A percentile compares a stretch with the other conserved stretches of the same genome.
phyloP scores from a whole-genome alignment of 1,140 invertebrate genomes.

The Meloidogyne chitwoodi region DNA sequence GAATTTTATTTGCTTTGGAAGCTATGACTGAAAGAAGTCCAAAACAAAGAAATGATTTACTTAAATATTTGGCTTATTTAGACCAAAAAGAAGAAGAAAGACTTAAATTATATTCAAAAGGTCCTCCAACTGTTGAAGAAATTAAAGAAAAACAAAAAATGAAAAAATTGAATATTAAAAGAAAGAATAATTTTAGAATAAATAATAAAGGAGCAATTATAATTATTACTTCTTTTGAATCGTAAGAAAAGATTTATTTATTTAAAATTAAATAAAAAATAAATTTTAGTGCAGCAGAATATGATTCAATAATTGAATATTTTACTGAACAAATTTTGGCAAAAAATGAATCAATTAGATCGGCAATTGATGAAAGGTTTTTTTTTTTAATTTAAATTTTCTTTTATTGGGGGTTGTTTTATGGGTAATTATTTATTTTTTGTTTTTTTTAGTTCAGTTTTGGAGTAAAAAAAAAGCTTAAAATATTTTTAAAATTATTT shows the following conservation, averaged over 20 bases:
- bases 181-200: not conserved
- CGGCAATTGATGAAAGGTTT: constrained; percentile 9
- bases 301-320: constrained; percentile 25
- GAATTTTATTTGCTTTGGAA: constrained; percentile 37
- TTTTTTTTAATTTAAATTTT: not conserved
- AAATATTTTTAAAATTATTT: not conserved
- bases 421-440: not conserved
- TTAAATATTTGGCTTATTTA: not conserved
- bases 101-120: not conserved
- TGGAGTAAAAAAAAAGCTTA: too few relatives aligned
- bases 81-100: not conserved
- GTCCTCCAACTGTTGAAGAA: not conserved
- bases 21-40: constrained; percentile 22
- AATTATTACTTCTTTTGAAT: constrained; percentile 25
- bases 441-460: not conserved
- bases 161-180: not conserved
- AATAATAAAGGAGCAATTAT: constrained; percentile 34
- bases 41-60: constrained; percentile 16
- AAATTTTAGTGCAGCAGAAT: constrained; percentile 8
- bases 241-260: constrained; percentile 8
- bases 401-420: not conserved
- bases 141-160: not conserved
- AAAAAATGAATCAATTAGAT: constrained; percentile 25
- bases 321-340: constrained; percentile 29
- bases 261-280: not conserved